Base-by-base conservation (phyloP, 2,797 vertebrate species). In the Pseudopleuronectes americanus region DNA sequence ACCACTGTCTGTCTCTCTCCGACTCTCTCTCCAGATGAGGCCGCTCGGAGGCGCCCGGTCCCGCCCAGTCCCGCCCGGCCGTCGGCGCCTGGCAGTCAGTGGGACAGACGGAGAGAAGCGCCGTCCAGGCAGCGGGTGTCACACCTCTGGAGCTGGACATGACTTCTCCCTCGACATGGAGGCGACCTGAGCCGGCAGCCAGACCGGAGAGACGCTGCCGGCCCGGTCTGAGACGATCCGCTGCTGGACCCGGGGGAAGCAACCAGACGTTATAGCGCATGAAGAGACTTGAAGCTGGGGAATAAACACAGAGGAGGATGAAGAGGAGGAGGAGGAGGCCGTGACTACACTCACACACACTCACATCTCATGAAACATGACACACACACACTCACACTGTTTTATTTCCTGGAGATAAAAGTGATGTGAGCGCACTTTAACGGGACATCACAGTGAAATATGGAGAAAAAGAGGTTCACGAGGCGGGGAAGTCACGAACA, bases 201-300 rank as follows among this genome's bases (percentile, higher is more conserved):
- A 95, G 86, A 93, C 94, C 95, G 87, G 92, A 95, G 95, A 91
- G 78, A 78, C 52, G 61, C 76, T 10, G 69, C 47, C 68, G 64
- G 74, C 3, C 21, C 64, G 68, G 84, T 17, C n/a, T 4, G 76
- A 65, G n/a, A 84, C 45, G 68, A 87, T 81, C 62, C 68, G 81
- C 67, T 86, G 80, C 65, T 56, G 85, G 57, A 81, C 87, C 66
- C 68, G 0, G 6, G 54, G n/a, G 60, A 33, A 10, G 3, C 4
- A 43, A 14, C 16, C 36, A 13, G 12, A 38, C 12, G 12, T 13
- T 38, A 12, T 13, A 4, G 36, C 10, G 36, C 36, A 3, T 13
- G 36, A 3, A 38, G 4, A 38, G 36, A 43, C 16, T 6, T 6
- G 41, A 43, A 16, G 41, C 41, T 13, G 36, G 36, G 36, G 13